phyloP scores from a whole-genome alignment of 2,888 invertebrate genomes.

The Pteria penguin region DNA sequence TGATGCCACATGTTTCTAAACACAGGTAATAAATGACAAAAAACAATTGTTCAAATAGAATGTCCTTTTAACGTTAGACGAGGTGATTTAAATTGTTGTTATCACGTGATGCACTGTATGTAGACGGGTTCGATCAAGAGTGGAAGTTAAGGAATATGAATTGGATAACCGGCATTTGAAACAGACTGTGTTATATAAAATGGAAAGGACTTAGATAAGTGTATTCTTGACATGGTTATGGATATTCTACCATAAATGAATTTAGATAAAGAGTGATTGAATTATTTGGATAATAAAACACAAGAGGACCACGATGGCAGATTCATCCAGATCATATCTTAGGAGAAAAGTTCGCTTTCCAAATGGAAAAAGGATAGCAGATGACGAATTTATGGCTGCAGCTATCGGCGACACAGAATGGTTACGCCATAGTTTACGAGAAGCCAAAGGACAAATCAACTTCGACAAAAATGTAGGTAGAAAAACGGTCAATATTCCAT shows the following conservation, averaged over 20 bases:
- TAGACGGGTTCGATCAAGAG: background rate
- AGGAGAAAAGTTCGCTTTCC: constrained; percentile 59
- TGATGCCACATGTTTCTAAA: too few relatives aligned
- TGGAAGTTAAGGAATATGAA: too few relatives aligned
- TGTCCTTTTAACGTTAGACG: background rate
- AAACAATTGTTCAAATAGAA: background rate
- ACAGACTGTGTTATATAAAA: too few relatives aligned
- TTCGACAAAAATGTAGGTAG: constrained; percentile 79
- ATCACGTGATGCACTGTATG: background rate
- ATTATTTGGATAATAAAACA: too few relatives aligned
- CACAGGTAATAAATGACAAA: too few relatives aligned
- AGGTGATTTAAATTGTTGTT: background rate
- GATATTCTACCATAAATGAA: too few relatives aligned
- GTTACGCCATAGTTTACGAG: constrained; percentile 77
- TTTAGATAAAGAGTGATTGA: too few relatives aligned
- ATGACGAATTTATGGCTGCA: constrained; percentile 80
- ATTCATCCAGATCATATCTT: background rate
- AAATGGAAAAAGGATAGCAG: constrained; percentile 74
- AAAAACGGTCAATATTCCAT: too few relatives aligned
- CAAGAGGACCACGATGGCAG: background rate
- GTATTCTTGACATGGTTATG: too few relatives aligned
- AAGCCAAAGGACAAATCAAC: constrained; percentile 68
- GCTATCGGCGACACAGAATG: constrained; percentile 80
- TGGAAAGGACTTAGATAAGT: too few relatives aligned
- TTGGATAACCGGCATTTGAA: too few relatives aligned